These are phyloP conservation scores for Rhizoglyphus robini DNA, from an alignment of 1,140 invertebrate species.

Conservation along the genomic window DNA sequence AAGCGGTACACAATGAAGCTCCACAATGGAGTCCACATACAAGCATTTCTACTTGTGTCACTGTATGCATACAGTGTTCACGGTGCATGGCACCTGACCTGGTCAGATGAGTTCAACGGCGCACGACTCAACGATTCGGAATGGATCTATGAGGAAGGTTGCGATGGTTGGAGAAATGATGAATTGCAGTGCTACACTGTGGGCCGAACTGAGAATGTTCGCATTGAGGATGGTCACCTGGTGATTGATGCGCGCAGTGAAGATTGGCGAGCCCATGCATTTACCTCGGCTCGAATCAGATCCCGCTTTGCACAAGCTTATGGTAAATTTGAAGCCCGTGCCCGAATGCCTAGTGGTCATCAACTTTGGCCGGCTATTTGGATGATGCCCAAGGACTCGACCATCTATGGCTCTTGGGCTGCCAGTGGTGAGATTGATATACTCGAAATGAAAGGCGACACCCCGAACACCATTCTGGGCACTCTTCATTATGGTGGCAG, in stretches of 20 bases:
- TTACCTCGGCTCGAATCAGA: constrained; percentile 7
- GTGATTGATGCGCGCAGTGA: constrained; percentile 12
- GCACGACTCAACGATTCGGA: constrained; percentile 4
- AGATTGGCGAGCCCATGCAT: background rate
- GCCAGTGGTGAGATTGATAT: constrained; percentile 18
- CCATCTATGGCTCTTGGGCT: no score
- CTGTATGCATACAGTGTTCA: no score
- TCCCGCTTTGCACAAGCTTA: background rate
- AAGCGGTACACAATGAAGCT: no score
- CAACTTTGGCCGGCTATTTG: constrained; percentile 20
- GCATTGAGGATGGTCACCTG: constrained; percentile 16
- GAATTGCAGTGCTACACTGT: constrained; percentile 11
- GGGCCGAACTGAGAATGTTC: constrained; percentile 4
- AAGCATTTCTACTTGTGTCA: no score
- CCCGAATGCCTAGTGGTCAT: constrained; percentile 3
- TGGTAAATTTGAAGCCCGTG: constrained; percentile 15
- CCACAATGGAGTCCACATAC: no score
- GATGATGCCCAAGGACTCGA: constrained; percentile 19
- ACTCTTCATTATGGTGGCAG: constrained; percentile 15
- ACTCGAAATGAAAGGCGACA: constrained; percentile 4
- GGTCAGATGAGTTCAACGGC: constrained; percentile 23
- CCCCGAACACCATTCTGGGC: background rate
- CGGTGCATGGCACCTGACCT: constrained; percentile 20
- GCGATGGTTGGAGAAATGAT: constrained; percentile 11
- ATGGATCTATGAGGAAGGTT: constrained; percentile 20